Base-by-base conservation (phyloP, 2,797 vertebrate genomes). In the Enoplosus armatus region DNA sequence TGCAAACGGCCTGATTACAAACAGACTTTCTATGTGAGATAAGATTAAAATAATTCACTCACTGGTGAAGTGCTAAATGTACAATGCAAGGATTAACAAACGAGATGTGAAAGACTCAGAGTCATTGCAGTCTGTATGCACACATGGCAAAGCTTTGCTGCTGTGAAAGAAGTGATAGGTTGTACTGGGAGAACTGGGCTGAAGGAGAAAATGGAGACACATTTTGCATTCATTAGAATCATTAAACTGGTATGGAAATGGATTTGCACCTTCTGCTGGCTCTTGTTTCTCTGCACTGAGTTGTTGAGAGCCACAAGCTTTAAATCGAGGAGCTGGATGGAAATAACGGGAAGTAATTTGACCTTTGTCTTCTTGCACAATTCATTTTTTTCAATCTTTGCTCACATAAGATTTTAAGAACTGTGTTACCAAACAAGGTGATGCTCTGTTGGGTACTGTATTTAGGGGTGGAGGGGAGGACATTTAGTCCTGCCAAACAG, bases 401-500 rank as follows among this genome's bases (percentile, higher is more conserved):
- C 60, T 79, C 48, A 45, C 35, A 45, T 50, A 63, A 50, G 31
- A 56, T 63, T 70, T 75, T n/a, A 60, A 2, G 9, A 51, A 59
- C 31, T 51, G 39, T 67, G 51, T 70, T 78, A 76, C 61, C 60
- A 80, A 80, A 82, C 63, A 84, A 77, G 55, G 67, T 62, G 27
- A 82, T 75, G 59, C 67, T 72, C 50, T 66, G 31, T 43, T 63
- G 62, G 20, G 63, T 77, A 51, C 1, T 55, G 7, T 50, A 16
- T 64, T 48, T 62, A 43, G 20, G 41, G 31, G 18, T 26, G 47
- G n/a, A 43, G 8, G 18, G 5, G 14, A 35, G 29, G 24, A 48
- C 7, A 37, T 7, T 35, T 8, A 51, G n/a, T 27, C 8, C 10
- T 16, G 48, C 61, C 67, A 55, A 72, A 45, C 22, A 35, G 16